Percentiles rank a stretch among this genome's conserved stretches.
Evolutionary conservation across 2,797 vertebrate genomes (phyloP).

Genomic region (Cryptoblepharus egeriae): DNA sequence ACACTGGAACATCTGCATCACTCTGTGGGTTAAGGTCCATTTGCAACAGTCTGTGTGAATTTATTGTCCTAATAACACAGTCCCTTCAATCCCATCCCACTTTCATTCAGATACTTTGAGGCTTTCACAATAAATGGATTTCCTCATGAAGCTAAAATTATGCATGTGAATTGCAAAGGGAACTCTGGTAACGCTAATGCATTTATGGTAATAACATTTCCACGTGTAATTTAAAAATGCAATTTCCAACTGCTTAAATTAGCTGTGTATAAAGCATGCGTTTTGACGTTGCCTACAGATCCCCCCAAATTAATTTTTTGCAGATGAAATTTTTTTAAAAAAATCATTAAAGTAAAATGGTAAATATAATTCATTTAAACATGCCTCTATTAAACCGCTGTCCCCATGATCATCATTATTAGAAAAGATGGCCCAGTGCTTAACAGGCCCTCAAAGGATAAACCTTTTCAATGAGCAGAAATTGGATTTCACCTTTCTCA

Average conservation of each 20-base stretch:
- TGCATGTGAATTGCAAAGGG: slow-evolving; percentile 29
- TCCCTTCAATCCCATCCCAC: not conserved
- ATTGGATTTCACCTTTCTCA: slow-evolving; percentile 14
- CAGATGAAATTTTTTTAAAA: not conserved
- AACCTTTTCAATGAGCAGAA: slow-evolving; percentile 2
- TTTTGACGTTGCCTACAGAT: slow-evolving; percentile 30
- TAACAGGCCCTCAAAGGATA: not conserved
- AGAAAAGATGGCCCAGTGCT: not conserved
- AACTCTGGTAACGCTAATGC: slow-evolving; percentile 44
- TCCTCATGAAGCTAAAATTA: slow-evolving; percentile 34
- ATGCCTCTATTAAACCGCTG: not conserved
- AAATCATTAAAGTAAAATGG: slow-evolving; percentile 14
- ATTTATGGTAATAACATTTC: slow-evolving; percentile 35
- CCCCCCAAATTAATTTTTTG: slow-evolving; percentile 32
- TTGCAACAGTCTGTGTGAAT: slow-evolving; percentile 22
- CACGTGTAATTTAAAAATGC: slow-evolving; percentile 53
- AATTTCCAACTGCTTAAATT: slow-evolving; percentile 50
- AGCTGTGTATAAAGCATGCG: slow-evolving; percentile 17
- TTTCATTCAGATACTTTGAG: slow-evolving; percentile 29
- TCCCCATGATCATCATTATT: not conserved
- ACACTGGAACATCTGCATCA: too few species aligned
- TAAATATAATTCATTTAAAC: slow-evolving; percentile 23
- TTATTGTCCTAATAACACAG: slow-evolving; percentile 28
- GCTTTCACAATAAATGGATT: slow-evolving; percentile 9
- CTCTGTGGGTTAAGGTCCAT: not conserved